Evolutionary conservation across 2,888 invertebrate genomes (phyloP), one percentile per base, ranked within the genome.

Genomic region (Hecatera dysodea): DNA sequence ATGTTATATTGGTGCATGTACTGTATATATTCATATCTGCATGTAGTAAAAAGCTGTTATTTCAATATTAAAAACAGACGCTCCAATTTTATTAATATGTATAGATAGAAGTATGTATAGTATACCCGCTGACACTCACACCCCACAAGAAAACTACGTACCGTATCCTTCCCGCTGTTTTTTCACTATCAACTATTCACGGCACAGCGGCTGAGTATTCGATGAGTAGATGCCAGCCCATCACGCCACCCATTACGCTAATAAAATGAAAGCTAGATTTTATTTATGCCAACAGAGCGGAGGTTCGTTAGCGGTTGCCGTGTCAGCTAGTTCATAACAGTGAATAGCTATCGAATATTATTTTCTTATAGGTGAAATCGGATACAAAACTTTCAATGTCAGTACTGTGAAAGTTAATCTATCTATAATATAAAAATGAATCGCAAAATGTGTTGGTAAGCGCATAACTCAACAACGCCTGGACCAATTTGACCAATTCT

Each of bases 131-230:
- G 0, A 17, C 17, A 81, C 8, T 53, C 8, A 0, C 11, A 64
- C 71, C 67, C 11, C 19, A 8, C 66, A 53, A 19, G 15, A 9
- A 65, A 55, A 46, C 29, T 53, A 59, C 61, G 29, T 56, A 52
- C 65, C 76, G 55, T 67, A 75, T 63, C 71, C 56, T 63, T 15
- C 67, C 75, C 60, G 68, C 68, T 61, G 80, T 67, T 76, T 82
- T 79, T n/a, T n/a, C n/a, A n/a, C n/a, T 82, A 81, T 81, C 66
- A 79, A 81, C 74, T 75, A 78, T 78, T 67, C 75, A 71, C 22
- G 11, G 29, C 64, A 61, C 57, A 78, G 57, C 48, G 48, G 62
- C 24, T 17, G 42, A 65, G 62, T 66, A 71, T 70, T 79, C 80
- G 60, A 82, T 61, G 57, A 70, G 70, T 78, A 72, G 59, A 79